phyloP scores from a whole-genome alignment of 2,797 vertebrate species.

The Pampus argenteus region DNA sequence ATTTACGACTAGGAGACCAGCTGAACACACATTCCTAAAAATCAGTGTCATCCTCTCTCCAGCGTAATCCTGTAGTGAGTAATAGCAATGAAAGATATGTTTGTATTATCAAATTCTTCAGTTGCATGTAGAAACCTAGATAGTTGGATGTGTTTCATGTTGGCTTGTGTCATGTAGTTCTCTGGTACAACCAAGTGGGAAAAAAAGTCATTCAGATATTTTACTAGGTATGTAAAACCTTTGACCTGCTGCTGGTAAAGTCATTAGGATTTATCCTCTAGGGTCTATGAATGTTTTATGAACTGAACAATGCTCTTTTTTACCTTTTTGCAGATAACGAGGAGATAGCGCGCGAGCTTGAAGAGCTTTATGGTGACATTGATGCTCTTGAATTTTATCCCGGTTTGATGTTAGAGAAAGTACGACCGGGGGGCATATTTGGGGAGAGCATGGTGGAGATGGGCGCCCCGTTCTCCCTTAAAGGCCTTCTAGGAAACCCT shows the following conservation, averaged over 20 bases:
- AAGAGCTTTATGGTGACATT: constrained; percentile 93
- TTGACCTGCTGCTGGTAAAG: too few species aligned
- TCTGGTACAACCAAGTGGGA: background rate
- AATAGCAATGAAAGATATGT: background rate
- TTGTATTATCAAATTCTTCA: background rate
- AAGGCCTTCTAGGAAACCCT: constrained; percentile 97
- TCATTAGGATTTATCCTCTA: background rate
- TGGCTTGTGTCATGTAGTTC: background rate
- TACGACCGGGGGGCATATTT: constrained; percentile 87
- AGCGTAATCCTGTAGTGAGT: too few species aligned
- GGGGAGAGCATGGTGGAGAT: constrained; percentile 99
- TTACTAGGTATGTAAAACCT: too few species aligned
- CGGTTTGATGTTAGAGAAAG: constrained; percentile 91
- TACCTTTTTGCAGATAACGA: constrained; percentile 85
- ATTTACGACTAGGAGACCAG: constrained; percentile 28
- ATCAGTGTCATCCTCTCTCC: background rate
- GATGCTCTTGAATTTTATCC: constrained; percentile 94
- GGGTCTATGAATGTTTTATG: background rate
- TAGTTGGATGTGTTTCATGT: background rate
- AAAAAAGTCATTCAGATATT: too few species aligned
- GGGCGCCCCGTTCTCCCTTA: constrained; percentile 97
- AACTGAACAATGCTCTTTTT: background rate
- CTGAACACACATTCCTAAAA: constrained; percentile 14
- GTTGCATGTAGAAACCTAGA: too few species aligned
- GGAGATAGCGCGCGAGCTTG: constrained; percentile 85